A percentile compares a stretch with the other conserved stretches of the same genome.
phyloP scores from a whole-genome alignment of 1,140 invertebrate genomes.

The Heliconius himera region DNA sequence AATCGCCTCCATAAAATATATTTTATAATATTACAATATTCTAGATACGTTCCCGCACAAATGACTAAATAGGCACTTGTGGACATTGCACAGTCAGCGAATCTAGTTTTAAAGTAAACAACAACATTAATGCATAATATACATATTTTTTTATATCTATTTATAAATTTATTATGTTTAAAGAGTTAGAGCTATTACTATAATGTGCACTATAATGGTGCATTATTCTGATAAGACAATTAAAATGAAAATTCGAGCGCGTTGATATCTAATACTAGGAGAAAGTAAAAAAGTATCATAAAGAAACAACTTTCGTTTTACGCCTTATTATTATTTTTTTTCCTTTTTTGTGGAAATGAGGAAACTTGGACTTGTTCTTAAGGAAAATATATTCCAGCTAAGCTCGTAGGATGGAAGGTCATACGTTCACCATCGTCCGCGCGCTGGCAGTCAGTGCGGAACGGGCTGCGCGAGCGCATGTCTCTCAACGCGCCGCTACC shows the following conservation, averaged over 20 bases:
- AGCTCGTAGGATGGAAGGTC: slow-evolving; percentile 75
- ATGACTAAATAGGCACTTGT: slow-evolving; percentile 12
- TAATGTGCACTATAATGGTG: neutral
- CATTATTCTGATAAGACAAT: neutral
- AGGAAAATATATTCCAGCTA: slow-evolving; percentile 67
- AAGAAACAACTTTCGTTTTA: neutral
- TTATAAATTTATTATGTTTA: neutral
- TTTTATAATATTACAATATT: slow-evolving; percentile 2
- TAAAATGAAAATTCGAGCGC: slow-evolving; percentile 26
- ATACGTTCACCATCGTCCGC: slow-evolving; percentile 33
- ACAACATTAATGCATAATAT: slow-evolving; percentile 2
- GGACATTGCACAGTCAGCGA: neutral
- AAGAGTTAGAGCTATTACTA: neutral
- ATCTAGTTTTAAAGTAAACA: slow-evolving; percentile 7
- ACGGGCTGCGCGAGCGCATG: slow-evolving; percentile 68
- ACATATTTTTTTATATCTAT: neutral
- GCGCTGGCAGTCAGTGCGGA: slow-evolving; percentile 67
- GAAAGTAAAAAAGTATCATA: neutral
- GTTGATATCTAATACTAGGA: slow-evolving; percentile 31
- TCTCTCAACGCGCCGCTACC: slow-evolving; percentile 42
- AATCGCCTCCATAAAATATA: neutral
- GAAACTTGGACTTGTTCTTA: slow-evolving; percentile 29
- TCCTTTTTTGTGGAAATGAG: neutral
- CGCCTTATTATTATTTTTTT: neutral
- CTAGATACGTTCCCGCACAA: neutral